These are phyloP conservation scores for Limnodromus scolopaceus DNA, from an alignment of 2,797 vertebrate genomes.

Conservation along the genomic window DNA sequence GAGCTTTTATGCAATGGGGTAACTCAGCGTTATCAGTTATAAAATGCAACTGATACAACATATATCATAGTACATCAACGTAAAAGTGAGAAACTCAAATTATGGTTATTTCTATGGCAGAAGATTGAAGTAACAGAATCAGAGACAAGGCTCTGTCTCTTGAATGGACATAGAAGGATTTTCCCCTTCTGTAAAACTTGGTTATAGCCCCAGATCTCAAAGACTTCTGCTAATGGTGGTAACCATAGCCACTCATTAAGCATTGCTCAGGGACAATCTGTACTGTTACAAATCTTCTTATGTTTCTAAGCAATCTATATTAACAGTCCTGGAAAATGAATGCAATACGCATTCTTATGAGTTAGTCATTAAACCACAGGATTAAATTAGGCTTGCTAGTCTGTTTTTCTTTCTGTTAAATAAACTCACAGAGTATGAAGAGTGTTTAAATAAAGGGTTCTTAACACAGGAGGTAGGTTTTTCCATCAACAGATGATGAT, in stretches of 20 bases:
- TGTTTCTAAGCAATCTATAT: neutral
- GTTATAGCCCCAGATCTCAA: neutral
- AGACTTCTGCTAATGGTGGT: neutral
- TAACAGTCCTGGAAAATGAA: slow-evolving; percentile 10
- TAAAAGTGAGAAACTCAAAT: neutral
- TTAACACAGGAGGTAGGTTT: neutral
- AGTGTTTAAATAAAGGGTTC: slow-evolving; percentile 6
- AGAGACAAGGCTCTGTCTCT: neutral
- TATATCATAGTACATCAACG: neutral
- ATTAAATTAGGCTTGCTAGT: slow-evolving; percentile 4
- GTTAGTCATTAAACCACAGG: slow-evolving; percentile 59
- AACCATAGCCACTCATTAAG: neutral
- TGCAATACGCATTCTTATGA: neutral
- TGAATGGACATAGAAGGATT: neutral
- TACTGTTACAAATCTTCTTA: neutral
- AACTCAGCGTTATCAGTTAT: neutral
- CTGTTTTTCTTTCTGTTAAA: slow-evolving; percentile 36
- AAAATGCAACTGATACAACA: no score
- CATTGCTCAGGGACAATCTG: neutral
- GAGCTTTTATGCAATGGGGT: neutral
- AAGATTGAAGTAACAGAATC: neutral
- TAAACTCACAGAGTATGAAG: neutral
- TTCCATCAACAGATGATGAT: slow-evolving; percentile 23
- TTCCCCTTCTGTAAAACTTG: neutral
- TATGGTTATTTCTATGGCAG: neutral